phyloP scores from a whole-genome alignment of 2,113 vertebrate species.

The Nycticorax nycticorax region DNA sequence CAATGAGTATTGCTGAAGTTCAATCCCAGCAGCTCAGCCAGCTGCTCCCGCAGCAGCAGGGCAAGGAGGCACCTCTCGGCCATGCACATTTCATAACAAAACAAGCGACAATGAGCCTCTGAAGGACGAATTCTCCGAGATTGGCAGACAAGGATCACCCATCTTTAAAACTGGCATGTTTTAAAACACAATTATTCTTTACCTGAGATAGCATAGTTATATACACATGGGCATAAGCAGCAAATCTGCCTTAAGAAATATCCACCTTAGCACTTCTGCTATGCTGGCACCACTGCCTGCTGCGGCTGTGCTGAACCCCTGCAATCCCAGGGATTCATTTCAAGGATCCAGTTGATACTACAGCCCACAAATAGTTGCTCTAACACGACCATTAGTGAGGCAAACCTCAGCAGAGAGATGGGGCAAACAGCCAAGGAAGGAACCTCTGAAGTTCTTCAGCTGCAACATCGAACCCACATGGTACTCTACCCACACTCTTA shows the following conservation, averaged over 20 bases:
- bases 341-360: not conserved
- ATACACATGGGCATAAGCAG: rapidly evolving
- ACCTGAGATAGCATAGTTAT: not conserved
- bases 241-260: not conserved
- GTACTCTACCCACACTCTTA: rapidly evolving
- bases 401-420: not conserved
- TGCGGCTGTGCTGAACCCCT: not conserved
- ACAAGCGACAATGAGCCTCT: not conserved
- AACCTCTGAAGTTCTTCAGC: not conserved
- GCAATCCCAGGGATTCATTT: not conserved
- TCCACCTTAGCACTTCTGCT: not conserved
- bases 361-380: not conserved
- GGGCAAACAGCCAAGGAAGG: not conserved
- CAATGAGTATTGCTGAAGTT: not conserved
- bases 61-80: not conserved
- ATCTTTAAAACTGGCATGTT: not conserved
- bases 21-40: not conserved
- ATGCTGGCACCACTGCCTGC: not conserved
- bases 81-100: not conserved
- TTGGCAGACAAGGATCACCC: too few relatives aligned
- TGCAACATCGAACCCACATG: not conserved
- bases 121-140: not conserved
- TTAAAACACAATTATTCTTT: not conserved
- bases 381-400: not conserved
- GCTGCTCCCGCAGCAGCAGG: not conserved